Conservation (phyloP, 2,797 vertebrate genomes). For the Champsocephalus gunnari region DNA sequence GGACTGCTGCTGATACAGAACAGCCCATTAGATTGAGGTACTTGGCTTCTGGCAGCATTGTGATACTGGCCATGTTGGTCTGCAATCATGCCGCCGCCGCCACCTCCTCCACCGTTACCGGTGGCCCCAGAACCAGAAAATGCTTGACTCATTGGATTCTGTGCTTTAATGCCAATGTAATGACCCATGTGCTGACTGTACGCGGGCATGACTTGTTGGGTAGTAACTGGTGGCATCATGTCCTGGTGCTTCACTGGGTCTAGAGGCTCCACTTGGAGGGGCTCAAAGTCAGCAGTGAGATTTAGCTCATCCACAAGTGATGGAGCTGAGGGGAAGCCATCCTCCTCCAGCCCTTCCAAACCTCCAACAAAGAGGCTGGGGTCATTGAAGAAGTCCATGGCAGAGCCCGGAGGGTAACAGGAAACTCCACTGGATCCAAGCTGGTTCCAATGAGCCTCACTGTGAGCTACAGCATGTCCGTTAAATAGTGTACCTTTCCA, state of each 20-base stretch:
- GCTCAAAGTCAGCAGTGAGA: conserved; percentile 94
- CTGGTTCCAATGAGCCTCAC: conserved; percentile 80
- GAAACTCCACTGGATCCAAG: conserved; percentile 77
- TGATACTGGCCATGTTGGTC: conserved; percentile 91
- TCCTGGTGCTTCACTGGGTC: conserved; percentile 89
- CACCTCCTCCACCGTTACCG: conserved; percentile 44
- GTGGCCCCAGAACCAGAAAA: conserved; percentile 69
- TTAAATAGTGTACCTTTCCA: conserved; percentile 80
- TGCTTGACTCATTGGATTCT: conserved; percentile 82
- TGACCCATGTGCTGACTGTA: conserved; percentile 92
- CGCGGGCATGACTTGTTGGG: conserved; percentile 87
- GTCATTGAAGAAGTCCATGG: conserved; percentile 99
- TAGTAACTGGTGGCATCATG: conserved; percentile 73
- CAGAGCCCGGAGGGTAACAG: conserved; percentile 86
- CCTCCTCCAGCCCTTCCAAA: conserved; percentile 93
- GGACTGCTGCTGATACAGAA: conserved; percentile 94
- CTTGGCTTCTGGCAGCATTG: conserved; percentile 87
- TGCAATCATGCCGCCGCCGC: conserved; percentile 79
- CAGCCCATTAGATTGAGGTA: conserved; percentile 91
- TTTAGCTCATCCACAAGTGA: conserved; percentile 97
- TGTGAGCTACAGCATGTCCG: conserved; percentile 81
- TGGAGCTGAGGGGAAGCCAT: conserved; percentile 91
- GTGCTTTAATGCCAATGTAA: conserved; percentile 90
- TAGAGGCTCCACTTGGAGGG: conserved; percentile 91
- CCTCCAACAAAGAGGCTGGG: conserved; percentile 95